Evolutionary conservation across 2,797 vertebrate genomes (phyloP).

Genomic region (Nothura maculosa): DNA sequence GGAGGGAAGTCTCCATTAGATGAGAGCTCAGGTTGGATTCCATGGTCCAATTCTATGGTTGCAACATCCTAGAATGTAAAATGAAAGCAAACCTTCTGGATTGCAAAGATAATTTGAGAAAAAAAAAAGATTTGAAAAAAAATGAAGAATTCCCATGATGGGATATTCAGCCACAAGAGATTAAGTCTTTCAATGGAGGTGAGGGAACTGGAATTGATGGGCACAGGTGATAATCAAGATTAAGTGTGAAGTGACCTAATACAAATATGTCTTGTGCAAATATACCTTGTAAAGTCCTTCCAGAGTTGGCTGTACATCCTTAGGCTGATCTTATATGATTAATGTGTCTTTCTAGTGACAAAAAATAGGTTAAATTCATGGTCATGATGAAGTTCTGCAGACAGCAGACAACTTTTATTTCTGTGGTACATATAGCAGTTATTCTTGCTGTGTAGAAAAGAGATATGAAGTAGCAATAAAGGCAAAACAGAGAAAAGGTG

Average conservation of each 20-base stretch:
- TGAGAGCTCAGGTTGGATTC: background rate
- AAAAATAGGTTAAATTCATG: background rate
- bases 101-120: background rate
- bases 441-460: background rate
- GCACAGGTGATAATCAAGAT: background rate
- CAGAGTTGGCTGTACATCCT: background rate
- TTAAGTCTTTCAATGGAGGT: background rate
- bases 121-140: background rate
- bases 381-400: background rate
- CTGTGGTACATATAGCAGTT: background rate
- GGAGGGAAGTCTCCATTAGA: rapidly evolving
- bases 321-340: background rate
- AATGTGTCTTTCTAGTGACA: background rate
- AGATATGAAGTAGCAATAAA: background rate
- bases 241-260: background rate
- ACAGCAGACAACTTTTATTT: background rate
- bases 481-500: background rate
- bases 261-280: rapidly evolving
- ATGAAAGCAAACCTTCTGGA: rapidly evolving
- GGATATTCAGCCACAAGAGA: background rate
- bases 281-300: background rate
- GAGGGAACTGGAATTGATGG: background rate
- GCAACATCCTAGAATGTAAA: background rate
- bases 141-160: background rate
- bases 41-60: background rate